Evolutionary conservation across 2,113 vertebrate genomes (phyloP).

Genomic region (Corydoras maculifer): DNA sequence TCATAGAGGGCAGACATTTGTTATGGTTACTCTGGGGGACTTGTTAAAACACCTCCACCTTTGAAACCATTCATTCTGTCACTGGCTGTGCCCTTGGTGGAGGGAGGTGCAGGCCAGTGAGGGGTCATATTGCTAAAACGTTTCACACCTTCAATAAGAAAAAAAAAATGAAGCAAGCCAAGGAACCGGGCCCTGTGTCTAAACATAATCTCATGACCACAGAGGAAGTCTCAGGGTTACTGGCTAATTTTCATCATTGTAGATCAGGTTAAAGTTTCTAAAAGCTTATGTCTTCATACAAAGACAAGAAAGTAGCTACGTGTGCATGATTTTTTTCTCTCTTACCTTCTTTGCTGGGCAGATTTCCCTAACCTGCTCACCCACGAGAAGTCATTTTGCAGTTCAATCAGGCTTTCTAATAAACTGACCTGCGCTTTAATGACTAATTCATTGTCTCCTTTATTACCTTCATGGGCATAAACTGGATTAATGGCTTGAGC

Average conservation of each 20-base stretch:
- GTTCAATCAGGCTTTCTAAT: conserved; percentile 73
- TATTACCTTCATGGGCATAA: conserved; percentile 71
- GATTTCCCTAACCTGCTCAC: conserved; percentile 51
- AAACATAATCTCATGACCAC: conserved; percentile 11
- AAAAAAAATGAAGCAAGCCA: background rate
- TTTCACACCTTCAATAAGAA: conserved; percentile 15
- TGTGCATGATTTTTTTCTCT: background rate
- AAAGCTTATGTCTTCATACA: no score
- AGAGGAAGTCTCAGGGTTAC: conserved; percentile 13
- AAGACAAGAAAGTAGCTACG: no score
- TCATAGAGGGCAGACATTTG: conserved; percentile 13
- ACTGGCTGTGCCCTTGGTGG: conserved; percentile 23
- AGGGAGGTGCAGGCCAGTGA: conserved; percentile 11
- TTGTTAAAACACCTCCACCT: conserved; percentile 12
- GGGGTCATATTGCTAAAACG: conserved; percentile 18
- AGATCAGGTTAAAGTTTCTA: background rate
- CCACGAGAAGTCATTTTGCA: conserved; percentile 64
- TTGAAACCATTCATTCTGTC: conserved; percentile 29
- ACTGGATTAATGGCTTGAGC: conserved; percentile 71
- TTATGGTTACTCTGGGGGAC: conserved; percentile 19
- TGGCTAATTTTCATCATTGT: conserved; percentile 21
- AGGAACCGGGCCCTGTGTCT: background rate
- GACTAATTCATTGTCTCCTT: conserved; percentile 73
- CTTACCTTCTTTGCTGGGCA: conserved; percentile 22
- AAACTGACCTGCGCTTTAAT: conserved; percentile 72